Evolutionary conservation across 1,140 invertebrate species (phyloP), one percentile per base, ranked within the genome.

Genomic region (Choristoneura fumiferana): DNA sequence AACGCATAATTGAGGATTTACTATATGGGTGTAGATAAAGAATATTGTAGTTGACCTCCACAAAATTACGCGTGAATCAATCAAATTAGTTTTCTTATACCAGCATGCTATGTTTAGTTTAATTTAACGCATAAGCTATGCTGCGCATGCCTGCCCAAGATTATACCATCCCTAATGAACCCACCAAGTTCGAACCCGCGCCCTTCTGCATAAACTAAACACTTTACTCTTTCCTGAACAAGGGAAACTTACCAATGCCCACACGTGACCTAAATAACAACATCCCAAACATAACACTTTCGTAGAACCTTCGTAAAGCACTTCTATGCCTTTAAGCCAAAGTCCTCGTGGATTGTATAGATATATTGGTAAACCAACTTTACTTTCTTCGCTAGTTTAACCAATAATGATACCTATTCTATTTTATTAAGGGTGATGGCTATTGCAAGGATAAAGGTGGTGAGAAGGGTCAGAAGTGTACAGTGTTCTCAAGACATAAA

Each of bases 151-250:
- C 43, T 33, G 22, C 29, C 22, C 18, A 22, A 49, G 43, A 49
- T 49, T 49, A 49, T 12, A n/a, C 22, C 22, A 6, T n/a, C 17
- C 43, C 43, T 49, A 49, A 49, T 33, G 43, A 49, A 49, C 43
- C 43, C 17, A 22, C 29, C 43, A 1, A 49, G 43, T 29, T 49
- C 43, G 43, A 49, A 49, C 22, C 43, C 43, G 43, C 43, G 22
- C 43, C 17, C 39, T 14, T 43, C 43, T 5, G 43, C 43, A 49
- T 49, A 49, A 49, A 49, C 40, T 45, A 45, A 45, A 17, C 43
- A 49, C 29, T 49, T n/a, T 18, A 49, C 29, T 49, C 43, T 18
- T 49, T 49, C 43, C 18, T 12, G 17, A 8, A 45, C 40, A 45
- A 29, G 22, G 40, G 18, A 49, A 49, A 49, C 18, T 29, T 49